A percentile compares a stretch with the other conserved stretches of the same genome.
These are phyloP conservation scores for Cyclopterus lumpus DNA, from an alignment of 2,797 vertebrate genomes.

Conservation along the genomic window DNA sequence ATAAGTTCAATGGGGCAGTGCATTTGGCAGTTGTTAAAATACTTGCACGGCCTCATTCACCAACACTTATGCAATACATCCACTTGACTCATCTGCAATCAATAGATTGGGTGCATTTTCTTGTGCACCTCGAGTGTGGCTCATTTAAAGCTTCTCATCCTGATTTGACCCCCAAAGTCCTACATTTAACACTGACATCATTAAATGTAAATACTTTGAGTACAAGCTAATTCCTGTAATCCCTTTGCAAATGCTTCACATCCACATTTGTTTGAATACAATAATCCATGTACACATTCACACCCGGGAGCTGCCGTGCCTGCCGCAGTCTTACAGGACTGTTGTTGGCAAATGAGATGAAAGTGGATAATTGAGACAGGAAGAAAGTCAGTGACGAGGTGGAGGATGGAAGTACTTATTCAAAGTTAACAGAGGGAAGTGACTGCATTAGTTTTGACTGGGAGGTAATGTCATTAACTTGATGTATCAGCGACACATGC, in stretches of 20 bases:
- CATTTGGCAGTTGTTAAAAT: neutral
- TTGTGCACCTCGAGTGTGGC: neutral
- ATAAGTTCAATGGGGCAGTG: neutral
- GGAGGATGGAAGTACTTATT: slow-evolving; percentile 47
- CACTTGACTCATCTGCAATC: neutral
- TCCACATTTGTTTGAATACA: neutral
- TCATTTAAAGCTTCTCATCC: neutral
- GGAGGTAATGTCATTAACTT: slow-evolving; percentile 41
- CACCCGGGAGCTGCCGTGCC: neutral
- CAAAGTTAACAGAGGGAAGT: slow-evolving; percentile 36
- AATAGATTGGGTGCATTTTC: neutral
- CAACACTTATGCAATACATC: neutral
- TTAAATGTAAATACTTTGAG: neutral
- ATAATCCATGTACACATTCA: slow-evolving; percentile 7
- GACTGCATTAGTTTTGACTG: slow-evolving; percentile 47
- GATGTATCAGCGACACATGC: slow-evolving; percentile 13
- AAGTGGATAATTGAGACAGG: slow-evolving; percentile 57
- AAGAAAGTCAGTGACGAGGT: slow-evolving; percentile 50
- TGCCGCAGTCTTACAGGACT: neutral
- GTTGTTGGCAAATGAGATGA: slow-evolving; percentile 29
- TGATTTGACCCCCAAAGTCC: neutral
- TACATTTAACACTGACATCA: neutral
- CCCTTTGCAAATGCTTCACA: neutral
- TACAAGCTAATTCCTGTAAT: neutral
- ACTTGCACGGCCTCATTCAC: neutral